Percentiles rank a stretch among this genome's conserved stretches.
Conservation (phyloP, 2,888 invertebrate species). For the Scrobipalpa costella region DNA sequence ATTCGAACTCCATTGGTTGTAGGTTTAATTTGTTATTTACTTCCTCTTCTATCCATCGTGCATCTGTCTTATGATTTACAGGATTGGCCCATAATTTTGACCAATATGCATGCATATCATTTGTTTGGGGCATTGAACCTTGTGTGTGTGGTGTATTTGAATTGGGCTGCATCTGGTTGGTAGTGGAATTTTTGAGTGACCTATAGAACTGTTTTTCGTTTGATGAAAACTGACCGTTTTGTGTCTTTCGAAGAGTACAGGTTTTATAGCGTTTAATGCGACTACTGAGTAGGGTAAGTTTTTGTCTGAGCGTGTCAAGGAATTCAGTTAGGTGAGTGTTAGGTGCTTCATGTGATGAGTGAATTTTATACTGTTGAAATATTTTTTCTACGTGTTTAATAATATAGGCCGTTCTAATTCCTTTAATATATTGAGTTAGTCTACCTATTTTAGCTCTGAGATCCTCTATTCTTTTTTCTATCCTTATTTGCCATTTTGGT, state of each 20-base stretch:
- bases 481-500: slow-evolving; percentile 27
- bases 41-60: no score
- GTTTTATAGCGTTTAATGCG: slow-evolving; percentile 26
- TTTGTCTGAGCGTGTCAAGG: slow-evolving; percentile 31
- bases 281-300: slow-evolving; percentile 25
- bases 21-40: no score
- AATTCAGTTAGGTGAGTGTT: slow-evolving; percentile 27
- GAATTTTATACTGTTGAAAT: slow-evolving; percentile 29
- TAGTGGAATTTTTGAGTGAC: not conserved
- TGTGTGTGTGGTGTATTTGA: not conserved
- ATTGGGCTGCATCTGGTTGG: not conserved
- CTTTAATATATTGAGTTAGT: slow-evolving; percentile 29
- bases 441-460: slow-evolving; percentile 29
- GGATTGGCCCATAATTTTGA: no score
- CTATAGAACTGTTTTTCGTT: slow-evolving; percentile 19
- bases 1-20: not conserved
- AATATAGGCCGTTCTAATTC: slow-evolving; percentile 26
- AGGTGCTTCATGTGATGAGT: slow-evolving; percentile 31
- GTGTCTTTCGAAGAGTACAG: slow-evolving; percentile 4
- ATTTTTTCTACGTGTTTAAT: slow-evolving; percentile 23
- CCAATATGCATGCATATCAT: no score
- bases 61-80: no score
- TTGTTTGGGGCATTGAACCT: not conserved
- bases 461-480: slow-evolving; percentile 26
- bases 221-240: slow-evolving; percentile 7